Evolutionary conservation across 2,888 invertebrate species (phyloP).

Genomic region (Pristionchus entomophagus): DNA sequence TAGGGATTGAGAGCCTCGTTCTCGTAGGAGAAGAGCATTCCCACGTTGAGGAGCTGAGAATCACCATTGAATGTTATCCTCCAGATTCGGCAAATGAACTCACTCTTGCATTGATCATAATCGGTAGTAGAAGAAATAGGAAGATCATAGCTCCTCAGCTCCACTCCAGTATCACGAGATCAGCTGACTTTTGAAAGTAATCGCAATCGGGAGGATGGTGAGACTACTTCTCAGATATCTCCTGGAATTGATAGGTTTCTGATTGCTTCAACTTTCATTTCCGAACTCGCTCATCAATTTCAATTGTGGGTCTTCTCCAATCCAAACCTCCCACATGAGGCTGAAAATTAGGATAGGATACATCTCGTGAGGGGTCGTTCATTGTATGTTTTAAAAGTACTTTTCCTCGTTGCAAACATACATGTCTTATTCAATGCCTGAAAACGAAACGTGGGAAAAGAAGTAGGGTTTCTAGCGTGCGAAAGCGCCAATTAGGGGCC

Average conservation of each 20-base stretch:
- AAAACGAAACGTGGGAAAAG: too few relatives aligned
- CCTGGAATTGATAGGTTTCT: not conserved
- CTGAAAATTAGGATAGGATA: too few relatives aligned
- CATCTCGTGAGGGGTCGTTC: too few relatives aligned
- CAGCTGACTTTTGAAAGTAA: not conserved
- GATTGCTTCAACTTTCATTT: conserved; percentile 36
- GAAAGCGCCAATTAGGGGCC: not conserved
- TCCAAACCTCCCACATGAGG: too few relatives aligned
- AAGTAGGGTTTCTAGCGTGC: not conserved
- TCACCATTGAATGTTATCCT: too few relatives aligned
- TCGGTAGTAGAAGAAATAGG: not conserved
- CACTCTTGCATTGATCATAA: not conserved
- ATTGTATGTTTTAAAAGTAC: too few relatives aligned
- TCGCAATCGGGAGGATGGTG: not conserved
- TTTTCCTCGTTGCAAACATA: too few relatives aligned
- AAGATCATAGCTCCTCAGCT: not conserved
- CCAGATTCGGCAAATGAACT: not conserved
- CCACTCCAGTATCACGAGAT: not conserved
- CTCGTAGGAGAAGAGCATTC: conserved; percentile 41
- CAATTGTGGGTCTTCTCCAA: not conserved
- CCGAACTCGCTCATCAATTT: conserved; percentile 16
- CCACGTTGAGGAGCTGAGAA: conserved; percentile 30
- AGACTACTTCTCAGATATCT: not conserved
- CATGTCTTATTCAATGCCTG: too few relatives aligned
- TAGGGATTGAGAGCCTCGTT: conserved; percentile 31